Conservation (phyloP, 2,797 vertebrate genomes). For the Sibirionetta formosa region DNA sequence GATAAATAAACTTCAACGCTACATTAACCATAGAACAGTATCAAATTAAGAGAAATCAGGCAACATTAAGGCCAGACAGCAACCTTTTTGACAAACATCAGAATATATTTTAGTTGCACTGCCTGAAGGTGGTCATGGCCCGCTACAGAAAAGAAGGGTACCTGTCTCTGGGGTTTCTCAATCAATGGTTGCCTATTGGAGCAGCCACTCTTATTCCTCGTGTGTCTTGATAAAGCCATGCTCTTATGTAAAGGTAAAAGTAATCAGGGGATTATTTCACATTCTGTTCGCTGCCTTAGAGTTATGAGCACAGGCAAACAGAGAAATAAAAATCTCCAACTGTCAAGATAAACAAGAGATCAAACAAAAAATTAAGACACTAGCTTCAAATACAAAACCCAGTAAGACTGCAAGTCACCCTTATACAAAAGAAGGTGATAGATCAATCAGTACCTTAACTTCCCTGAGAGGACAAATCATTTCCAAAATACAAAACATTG, state of each 20-base stretch:
- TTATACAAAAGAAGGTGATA: not conserved
- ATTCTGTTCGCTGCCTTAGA: slow-evolving; percentile 1
- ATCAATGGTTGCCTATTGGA: not conserved
- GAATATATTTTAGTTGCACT: not conserved
- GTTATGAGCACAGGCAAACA: not conserved
- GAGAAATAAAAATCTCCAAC: not conserved
- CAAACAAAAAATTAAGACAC: not conserved
- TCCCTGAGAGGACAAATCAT: not conserved
- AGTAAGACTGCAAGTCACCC: not conserved
- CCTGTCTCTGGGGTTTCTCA: not conserved
- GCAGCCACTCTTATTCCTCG: not conserved
- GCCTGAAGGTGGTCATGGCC: not conserved
- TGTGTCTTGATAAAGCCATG: not conserved
- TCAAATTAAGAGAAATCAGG: not conserved
- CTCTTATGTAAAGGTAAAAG: not conserved
- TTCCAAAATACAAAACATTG: not conserved
- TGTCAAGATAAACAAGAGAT: slow-evolving; percentile 31
- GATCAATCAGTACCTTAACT: not conserved
- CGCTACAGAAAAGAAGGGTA: not conserved
- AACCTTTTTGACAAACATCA: not conserved
- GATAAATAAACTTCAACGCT: not conserved
- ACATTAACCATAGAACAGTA: not conserved
- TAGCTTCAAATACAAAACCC: not conserved
- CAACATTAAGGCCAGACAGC: not conserved
- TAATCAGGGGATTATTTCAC: not conserved